Conservation (phyloP, 2,888 invertebrate species). For the Serripes groenlandicus region DNA sequence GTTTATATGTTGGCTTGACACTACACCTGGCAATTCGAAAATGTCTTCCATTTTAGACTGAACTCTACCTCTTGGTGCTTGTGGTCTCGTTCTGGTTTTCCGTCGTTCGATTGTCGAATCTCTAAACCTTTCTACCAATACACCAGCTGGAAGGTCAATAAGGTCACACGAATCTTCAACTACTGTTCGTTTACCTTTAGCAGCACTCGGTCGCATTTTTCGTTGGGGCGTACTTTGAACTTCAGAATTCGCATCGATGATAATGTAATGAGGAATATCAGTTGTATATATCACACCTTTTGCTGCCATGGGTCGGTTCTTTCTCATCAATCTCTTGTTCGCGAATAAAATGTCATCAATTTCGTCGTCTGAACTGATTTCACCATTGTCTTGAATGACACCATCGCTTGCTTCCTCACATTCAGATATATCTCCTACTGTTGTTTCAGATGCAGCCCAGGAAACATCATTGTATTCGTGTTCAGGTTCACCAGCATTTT, state of each 20-base stretch:
- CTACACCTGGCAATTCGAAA: not conserved
- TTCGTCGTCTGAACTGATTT: not conserved
- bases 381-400: too few species aligned
- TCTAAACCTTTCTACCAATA: slow-evolving; percentile 18
- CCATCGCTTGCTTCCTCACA: too few species aligned
- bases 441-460: not conserved
- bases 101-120: not conserved
- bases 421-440: not conserved
- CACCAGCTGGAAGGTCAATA: slow-evolving; percentile 17
- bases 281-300: slow-evolving; percentile 2
- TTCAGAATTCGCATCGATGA: slow-evolving; percentile 12
- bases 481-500: too few species aligned
- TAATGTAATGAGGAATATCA: slow-evolving; percentile 14
- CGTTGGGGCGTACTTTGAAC: not conserved
- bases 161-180: not conserved
- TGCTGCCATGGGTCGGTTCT: slow-evolving; percentile 18
- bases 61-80: slow-evolving; percentile 4
- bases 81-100: slow-evolving; percentile 3
- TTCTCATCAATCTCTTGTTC: not conserved
- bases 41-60: not conserved
- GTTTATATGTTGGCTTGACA: not conserved
- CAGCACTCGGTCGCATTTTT: slow-evolving; percentile 6
- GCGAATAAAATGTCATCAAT: not conserved
- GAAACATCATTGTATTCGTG: not conserved
- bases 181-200: slow-evolving; percentile 10